Evolutionary conservation across 2,888 invertebrate genomes (phyloP).

Genomic region (Malachius bipustulatus): DNA sequence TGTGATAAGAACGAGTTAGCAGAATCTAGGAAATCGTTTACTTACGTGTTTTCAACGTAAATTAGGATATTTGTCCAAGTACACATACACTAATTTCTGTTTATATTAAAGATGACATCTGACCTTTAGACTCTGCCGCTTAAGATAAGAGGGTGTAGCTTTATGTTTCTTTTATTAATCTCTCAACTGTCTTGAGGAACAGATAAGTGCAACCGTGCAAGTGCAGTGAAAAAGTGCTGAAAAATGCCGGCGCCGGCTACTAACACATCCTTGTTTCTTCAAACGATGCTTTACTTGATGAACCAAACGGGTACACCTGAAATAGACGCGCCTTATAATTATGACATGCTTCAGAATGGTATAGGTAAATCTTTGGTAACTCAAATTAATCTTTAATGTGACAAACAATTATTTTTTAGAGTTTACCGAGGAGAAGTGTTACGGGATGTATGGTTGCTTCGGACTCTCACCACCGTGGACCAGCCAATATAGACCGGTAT

Average conservation of each 20-base stretch:
- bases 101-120: no score
- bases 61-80: no score
- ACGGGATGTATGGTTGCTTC: slow-evolving; percentile 71
- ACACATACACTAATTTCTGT: no score
- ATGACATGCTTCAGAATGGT: slow-evolving; percentile 34
- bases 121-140: no score
- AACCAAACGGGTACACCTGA: slow-evolving; percentile 30
- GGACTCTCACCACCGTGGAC: slow-evolving; percentile 68
- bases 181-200: no score
- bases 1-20: no score
- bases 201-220: no score
- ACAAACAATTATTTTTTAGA: slow-evolving; percentile 28
- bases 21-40: no score
- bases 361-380: slow-evolving; percentile 27
- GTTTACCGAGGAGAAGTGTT: slow-evolving; percentile 47
- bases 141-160: no score
- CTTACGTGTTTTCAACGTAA: no score
- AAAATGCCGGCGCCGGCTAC: slow-evolving; percentile 24
- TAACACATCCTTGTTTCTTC: slow-evolving; percentile 28
- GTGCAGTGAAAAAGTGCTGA: no score
- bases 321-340: slow-evolving; percentile 30
- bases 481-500: slow-evolving; percentile 64
- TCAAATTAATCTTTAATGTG: neutral
- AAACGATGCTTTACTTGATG: slow-evolving; percentile 30
- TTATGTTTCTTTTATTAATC: no score